Evolutionary conservation across 2,797 vertebrate genomes (phyloP).

Genomic region (Eutrigla gurnardus): DNA sequence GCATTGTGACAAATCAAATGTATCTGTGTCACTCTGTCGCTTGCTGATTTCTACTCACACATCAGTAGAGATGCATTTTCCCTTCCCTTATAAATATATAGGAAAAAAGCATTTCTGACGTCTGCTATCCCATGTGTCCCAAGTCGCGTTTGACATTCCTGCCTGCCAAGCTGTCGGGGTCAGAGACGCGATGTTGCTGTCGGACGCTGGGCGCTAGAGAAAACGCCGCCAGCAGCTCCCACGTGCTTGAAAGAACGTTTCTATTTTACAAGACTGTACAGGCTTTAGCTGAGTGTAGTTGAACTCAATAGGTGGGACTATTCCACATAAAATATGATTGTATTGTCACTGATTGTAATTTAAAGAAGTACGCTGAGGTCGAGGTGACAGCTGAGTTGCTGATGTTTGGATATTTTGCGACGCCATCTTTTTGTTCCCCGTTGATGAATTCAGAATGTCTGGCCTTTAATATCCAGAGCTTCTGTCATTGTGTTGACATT

Average conservation of each 20-base stretch:
- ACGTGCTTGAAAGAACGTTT: conserved; percentile 27
- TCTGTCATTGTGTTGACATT: conserved; percentile 72
- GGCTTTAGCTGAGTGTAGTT: conserved; percentile 37
- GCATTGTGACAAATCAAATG: conserved; percentile 47
- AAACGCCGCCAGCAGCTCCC: conserved; percentile 28
- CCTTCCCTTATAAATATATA: not conserved
- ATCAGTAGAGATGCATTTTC: conserved; percentile 3
- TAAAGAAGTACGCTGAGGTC: conserved; percentile 46
- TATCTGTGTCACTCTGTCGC: not conserved
- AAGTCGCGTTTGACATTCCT: conserved; percentile 1
- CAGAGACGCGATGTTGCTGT: conserved; percentile 8
- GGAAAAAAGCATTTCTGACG: not conserved
- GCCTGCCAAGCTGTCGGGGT: not conserved
- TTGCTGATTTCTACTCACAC: not conserved
- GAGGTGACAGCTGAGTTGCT: conserved; percentile 32
- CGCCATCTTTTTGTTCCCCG: conserved; percentile 34
- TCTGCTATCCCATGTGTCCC: conserved; percentile 14
- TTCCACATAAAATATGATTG: conserved; percentile 64
- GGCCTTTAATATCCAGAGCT: conserved; percentile 61
- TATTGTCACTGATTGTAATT: conserved; percentile 69
- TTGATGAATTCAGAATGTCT: conserved; percentile 46
- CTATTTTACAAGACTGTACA: conserved; percentile 51
- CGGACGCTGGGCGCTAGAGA: not conserved
- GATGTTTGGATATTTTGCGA: conserved; percentile 34
- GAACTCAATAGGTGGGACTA: conserved; percentile 31